A percentile compares a stretch with the other conserved stretches of the same genome.
Evolutionary conservation across 2,888 invertebrate genomes (phyloP).

Genomic region (Periphyllus acericola): DNA sequence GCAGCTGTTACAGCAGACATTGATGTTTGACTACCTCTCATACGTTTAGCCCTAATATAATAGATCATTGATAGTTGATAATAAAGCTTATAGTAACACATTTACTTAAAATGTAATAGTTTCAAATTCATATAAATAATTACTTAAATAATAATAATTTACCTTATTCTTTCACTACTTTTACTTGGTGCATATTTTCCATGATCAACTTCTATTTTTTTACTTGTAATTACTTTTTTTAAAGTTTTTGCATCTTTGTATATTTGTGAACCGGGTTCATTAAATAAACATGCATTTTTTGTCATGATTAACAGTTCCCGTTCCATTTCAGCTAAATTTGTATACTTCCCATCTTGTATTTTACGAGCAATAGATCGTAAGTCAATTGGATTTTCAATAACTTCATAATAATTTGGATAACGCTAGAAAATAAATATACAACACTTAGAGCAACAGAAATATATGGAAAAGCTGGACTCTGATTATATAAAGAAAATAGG

Average conservation of each 20-base stretch:
- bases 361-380: constrained; percentile 91
- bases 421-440: constrained; percentile 69
- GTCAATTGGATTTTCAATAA: constrained; percentile 95
- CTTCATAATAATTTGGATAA: constrained; percentile 95
- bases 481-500: not conserved
- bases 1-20: constrained; percentile 74
- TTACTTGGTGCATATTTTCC: constrained; percentile 74
- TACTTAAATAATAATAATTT: constrained; percentile 18
- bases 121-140: not conserved
- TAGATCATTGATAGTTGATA: not conserved
- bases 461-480: too few relatives aligned
- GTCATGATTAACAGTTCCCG: constrained; percentile 90
- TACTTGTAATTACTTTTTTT: constrained; percentile 78
- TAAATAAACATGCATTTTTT: constrained; percentile 94
- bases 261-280: constrained; percentile 95
- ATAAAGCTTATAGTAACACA: not conserved
- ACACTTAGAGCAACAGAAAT: not conserved
- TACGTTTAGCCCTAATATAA: constrained; percentile 66
- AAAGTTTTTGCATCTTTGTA: constrained; percentile 93
- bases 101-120: not conserved
- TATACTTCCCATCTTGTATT: constrained; percentile 86
- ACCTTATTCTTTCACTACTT: constrained; percentile 78
- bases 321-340: constrained; percentile 84
- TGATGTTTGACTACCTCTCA: constrained; percentile 70
- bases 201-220: constrained; percentile 79